Base-by-base conservation (phyloP, 2,888 invertebrate genomes). In the Stratiomys singularior region DNA sequence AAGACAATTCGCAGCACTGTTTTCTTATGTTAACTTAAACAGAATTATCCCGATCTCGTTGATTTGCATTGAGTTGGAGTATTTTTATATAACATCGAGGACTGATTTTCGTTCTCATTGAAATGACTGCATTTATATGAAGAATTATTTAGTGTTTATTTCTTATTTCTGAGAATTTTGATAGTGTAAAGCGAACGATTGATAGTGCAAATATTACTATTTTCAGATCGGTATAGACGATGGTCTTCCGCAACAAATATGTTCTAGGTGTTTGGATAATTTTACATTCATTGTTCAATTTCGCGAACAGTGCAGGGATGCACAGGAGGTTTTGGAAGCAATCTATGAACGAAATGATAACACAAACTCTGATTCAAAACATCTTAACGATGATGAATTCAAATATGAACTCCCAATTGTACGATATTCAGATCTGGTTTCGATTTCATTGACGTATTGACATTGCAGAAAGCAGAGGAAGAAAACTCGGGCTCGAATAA, bases 201-300 rank as follows among this genome's bases (percentile, higher is more conserved):
- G n/a, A n/a, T n/a, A n/a, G n/a, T n/a, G n/a, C n/a, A n/a, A n/a
- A n/a, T n/a, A n/a, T n/a, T n/a, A n/a, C n/a, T n/a, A n/a, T n/a
- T 63, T 63, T 21, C 25, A 78, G 78, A 58, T 78, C 56, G 18
- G 13, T 23, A 23, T 27, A n/a, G 27, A 74, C 18, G 78, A 78
- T 74, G 78, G 78, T 5, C 58, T 78, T 23, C 78, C 78, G 9
- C 74, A 78, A 44, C 56, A 56, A 18, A 78, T 78, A 37, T 78
- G 78, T 46, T 58, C 37, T 15, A 58, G 60, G 44, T 78, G 78
- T 66, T n/a, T 78, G n/a, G 67, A 74, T 18, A 37, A 27, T 18
- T 78, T 78, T 18, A 25, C 1, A 23, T 56, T 74, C 46, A 28
- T 66, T 21, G 56, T 44, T 23, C 9, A 15, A 44, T 78, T 78